A percentile compares a stretch with the other conserved stretches of the same genome.
Conservation (phyloP, 2,888 invertebrate species). For the Epirrita christyi region DNA sequence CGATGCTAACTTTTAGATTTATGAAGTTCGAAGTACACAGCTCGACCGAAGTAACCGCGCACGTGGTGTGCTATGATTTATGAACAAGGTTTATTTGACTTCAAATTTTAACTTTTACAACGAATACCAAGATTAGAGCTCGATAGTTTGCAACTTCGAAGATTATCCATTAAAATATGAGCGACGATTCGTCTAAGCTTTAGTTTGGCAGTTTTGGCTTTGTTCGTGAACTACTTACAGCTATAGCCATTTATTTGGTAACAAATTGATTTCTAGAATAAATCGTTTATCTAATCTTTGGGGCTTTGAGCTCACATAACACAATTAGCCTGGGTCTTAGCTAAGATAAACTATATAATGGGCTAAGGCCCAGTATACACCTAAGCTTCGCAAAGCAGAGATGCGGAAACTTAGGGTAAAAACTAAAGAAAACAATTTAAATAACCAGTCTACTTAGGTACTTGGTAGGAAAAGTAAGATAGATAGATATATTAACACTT, state of each 20-base stretch:
- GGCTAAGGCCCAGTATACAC: too few relatives aligned
- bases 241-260: constrained; percentile 11
- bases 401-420: too few relatives aligned
- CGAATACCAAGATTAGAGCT: constrained; percentile 50
- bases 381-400: too few relatives aligned
- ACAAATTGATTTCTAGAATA: constrained; percentile 17
- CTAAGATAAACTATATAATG: too few relatives aligned
- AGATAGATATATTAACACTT: too few relatives aligned
- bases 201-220: constrained; percentile 29
- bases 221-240: constrained; percentile 23
- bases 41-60: constrained; percentile 47
- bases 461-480: too few relatives aligned
- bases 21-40: constrained; percentile 53
- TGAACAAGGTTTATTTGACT: constrained; percentile 54
- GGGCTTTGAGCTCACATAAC: not conserved
- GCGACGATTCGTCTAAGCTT: constrained; percentile 30
- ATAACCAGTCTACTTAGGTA: too few relatives aligned
- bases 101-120: constrained; percentile 49
- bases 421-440: too few relatives aligned
- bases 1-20: constrained; percentile 68
- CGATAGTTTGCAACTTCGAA: constrained; percentile 41
- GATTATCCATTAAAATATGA: constrained; percentile 40
- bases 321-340: too few relatives aligned
- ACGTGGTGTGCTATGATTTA: constrained; percentile 61
- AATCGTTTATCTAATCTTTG: constrained; percentile 7